These are phyloP conservation scores for Apis florea DNA, from an alignment of 1,140 invertebrate genomes.

Conservation along the genomic window DNA sequence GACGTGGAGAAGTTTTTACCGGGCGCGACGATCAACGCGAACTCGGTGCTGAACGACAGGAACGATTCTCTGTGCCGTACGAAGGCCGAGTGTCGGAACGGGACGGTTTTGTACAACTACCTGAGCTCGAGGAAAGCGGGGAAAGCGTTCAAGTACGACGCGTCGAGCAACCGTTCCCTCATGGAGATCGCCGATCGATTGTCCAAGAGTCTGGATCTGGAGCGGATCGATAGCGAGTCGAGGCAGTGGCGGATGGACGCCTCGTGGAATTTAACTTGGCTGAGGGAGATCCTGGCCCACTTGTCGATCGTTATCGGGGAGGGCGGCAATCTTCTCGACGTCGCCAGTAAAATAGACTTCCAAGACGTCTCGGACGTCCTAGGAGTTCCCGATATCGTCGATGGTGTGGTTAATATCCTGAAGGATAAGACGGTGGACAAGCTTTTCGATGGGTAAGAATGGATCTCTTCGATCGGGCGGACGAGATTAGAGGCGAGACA, in stretches of 20 bases:
- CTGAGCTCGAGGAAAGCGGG: slow-evolving; percentile 67
- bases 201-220: slow-evolving; percentile 66
- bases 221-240: slow-evolving; percentile 65
- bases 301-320: slow-evolving; percentile 68
- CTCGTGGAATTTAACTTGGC: slow-evolving; percentile 69
- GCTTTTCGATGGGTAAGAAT: slow-evolving; percentile 77
- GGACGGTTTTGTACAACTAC: slow-evolving; percentile 62
- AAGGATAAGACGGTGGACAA: slow-evolving; percentile 79
- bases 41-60: slow-evolving; percentile 63
- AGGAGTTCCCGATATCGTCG: slow-evolving; percentile 70
- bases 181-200: slow-evolving; percentile 68
- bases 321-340: slow-evolving; percentile 71
- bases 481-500: neutral
- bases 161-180: slow-evolving; percentile 64
- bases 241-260: slow-evolving; percentile 64
- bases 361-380: slow-evolving; percentile 70
- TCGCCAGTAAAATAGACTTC: slow-evolving; percentile 76
- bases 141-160: slow-evolving; percentile 70
- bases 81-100: slow-evolving; percentile 51
- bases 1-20: slow-evolving; percentile 65
- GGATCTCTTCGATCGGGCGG: neutral
- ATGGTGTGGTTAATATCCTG: slow-evolving; percentile 72
- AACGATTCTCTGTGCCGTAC: slow-evolving; percentile 55
- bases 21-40: slow-evolving; percentile 71
- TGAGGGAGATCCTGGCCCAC: slow-evolving; percentile 71